Evolutionary conservation across 2,797 vertebrate genomes (phyloP).

Genomic region (Myioborus miniatus): DNA sequence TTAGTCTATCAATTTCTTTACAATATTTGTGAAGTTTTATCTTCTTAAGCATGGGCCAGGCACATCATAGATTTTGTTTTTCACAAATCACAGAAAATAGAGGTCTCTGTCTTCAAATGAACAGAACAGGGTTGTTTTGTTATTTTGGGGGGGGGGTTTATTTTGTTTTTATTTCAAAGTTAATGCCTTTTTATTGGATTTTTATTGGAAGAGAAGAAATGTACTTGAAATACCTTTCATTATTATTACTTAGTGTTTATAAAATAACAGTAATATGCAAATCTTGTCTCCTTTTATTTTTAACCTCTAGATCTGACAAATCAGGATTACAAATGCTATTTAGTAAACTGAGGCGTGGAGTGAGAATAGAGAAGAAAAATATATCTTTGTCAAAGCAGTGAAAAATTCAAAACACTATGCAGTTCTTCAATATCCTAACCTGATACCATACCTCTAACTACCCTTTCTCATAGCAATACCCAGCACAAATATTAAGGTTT

Average conservation of each 20-base stretch:
- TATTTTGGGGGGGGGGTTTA: neutral
- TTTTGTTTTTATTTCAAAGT: neutral
- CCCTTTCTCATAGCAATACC: neutral
- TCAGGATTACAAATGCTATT: neutral
- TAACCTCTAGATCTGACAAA: neutral
- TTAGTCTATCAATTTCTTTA: neutral
- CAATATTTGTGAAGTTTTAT: neutral
- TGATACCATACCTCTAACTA: neutral
- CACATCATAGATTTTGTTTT: neutral
- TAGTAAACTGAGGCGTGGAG: neutral
- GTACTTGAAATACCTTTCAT: neutral
- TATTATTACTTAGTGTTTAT: neutral
- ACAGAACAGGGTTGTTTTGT: neutral
- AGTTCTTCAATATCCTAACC: neutral
- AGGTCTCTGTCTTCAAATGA: neutral
- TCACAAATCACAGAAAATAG: neutral
- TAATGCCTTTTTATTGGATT: neutral
- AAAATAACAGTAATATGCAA: neutral
- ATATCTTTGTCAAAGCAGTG: neutral
- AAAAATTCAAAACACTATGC: neutral
- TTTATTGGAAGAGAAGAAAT: neutral
- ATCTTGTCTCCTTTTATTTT: neutral
- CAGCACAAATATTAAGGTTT: neutral
- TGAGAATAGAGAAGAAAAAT: accelerated
- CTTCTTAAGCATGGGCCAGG: neutral